phyloP scores from a whole-genome alignment of 37 sponge, comb jelly and placozoan genomes.

The Cladorhizidae sp. region DNA sequence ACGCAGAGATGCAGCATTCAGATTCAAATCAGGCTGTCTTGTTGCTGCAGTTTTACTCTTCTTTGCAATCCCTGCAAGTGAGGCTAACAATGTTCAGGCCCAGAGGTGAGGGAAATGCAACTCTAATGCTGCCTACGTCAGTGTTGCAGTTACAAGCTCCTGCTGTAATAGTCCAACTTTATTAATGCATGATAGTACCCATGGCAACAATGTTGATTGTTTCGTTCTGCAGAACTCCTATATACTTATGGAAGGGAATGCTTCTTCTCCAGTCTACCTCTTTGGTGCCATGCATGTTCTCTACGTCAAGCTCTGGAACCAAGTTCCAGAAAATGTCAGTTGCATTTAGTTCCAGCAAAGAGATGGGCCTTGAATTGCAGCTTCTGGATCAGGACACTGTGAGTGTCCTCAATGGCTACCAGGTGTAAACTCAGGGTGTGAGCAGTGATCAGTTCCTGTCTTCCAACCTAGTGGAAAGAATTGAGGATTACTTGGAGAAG shows the following conservation, averaged over 20 bases:
- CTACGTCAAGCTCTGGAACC: slow-evolving; percentile 54
- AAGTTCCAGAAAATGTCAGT: slow-evolving; percentile 55
- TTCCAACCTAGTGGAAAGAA: neutral
- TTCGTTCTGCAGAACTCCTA: slow-evolving; percentile 52
- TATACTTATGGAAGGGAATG: slow-evolving; percentile 52
- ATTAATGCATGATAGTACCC: too few species aligned
- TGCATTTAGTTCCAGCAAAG: slow-evolving; percentile 42
- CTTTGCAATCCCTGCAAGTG: too few species aligned
- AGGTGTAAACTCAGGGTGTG: slow-evolving; percentile 9
- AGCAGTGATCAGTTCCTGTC: slow-evolving; percentile 22
- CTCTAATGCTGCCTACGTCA: too few species aligned
- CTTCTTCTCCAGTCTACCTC: slow-evolving; percentile 45
- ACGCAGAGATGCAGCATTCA: too few species aligned
- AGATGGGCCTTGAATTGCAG: slow-evolving; percentile 41
- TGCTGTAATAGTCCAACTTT: too few species aligned
- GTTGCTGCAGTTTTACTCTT: too few species aligned
- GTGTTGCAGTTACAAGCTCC: too few species aligned
- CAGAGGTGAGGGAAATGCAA: too few species aligned
- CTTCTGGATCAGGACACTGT: slow-evolving; percentile 19
- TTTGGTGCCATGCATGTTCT: slow-evolving; percentile 75
- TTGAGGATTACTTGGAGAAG: slow-evolving; percentile 1
- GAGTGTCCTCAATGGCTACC: slow-evolving; percentile 1
- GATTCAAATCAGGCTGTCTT: too few species aligned
- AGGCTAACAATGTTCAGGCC: too few species aligned
- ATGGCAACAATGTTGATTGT: too few species aligned